Conservation (phyloP, 1,140 invertebrate genomes). For the Holotrichia oblita region DNA sequence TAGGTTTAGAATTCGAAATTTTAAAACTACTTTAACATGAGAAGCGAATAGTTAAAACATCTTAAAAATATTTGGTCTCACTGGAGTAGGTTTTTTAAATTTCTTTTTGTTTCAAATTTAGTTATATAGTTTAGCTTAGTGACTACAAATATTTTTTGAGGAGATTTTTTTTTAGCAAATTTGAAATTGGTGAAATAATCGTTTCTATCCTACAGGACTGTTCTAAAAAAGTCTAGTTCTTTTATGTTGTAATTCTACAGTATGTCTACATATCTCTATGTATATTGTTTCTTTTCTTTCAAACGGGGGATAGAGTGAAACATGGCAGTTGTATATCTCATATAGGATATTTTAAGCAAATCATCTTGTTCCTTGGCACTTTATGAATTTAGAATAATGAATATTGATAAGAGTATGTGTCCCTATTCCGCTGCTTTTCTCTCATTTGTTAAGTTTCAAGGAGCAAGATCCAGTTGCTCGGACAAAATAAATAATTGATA, state of each 20-base stretch:
- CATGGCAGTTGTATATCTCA: conserved; percentile 44
- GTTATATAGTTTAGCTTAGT: conserved; percentile 27
- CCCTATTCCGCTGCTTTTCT: neutral
- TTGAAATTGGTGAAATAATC: conserved; percentile 32
- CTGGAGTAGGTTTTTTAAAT: conserved; percentile 43
- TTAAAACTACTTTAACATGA: conserved; percentile 39
- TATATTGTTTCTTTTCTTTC: conserved; percentile 35
- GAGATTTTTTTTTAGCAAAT: conserved; percentile 40
- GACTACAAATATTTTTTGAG: conserved; percentile 26
- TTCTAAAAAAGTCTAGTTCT: conserved; percentile 39
- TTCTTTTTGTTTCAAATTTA: conserved; percentile 32
- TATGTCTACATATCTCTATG: conserved; percentile 38
- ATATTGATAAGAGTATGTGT: neutral
- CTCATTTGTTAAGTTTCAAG: conserved; percentile 11
- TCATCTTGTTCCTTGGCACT: conserved; percentile 23
- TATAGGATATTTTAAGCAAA: conserved; percentile 37
- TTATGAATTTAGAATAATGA: conserved; percentile 19
- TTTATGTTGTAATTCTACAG: conserved; percentile 25
- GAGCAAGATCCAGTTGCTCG: conserved; percentile 33
- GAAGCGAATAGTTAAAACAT: conserved; percentile 45
- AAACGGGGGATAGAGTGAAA: conserved; percentile 42
- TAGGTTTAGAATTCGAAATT: conserved; percentile 26
- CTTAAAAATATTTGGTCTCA: conserved; percentile 56
- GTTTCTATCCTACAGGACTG: conserved; percentile 38
- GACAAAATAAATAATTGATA: conserved; percentile 41